Base-by-base conservation (phyloP, 2,888 invertebrate species). In the Rotaria socialis region DNA sequence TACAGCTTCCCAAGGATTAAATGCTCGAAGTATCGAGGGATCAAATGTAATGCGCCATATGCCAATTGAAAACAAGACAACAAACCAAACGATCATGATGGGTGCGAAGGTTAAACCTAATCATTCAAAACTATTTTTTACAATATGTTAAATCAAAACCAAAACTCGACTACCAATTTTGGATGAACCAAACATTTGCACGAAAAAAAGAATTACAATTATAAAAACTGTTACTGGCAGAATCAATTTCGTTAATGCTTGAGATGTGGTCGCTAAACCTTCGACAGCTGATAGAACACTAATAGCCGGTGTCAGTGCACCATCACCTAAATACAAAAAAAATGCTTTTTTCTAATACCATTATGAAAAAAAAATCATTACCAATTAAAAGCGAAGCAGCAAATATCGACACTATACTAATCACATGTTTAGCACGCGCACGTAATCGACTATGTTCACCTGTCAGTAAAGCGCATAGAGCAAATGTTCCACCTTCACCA, bases 401-500 rank as follows among this genome's bases (percentile, higher is more conserved):
- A 80, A 80, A 43, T 19, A 80, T 80, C 6, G 80, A 80, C 11
- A 80, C 47, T 2, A 80, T n/a, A 80, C 43, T 80, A 47, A 80
- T 47, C n/a, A 80, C 11, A n/a, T 80, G 22, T 47, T 80, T 80
- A 47, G 80, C 80, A 47, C 47, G 43, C 14, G 43, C 47, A 47
- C 80, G 47, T 47, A 80, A 47, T 80, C 8, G 24, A n/a, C 80
- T 80, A 47, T 47, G 41, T 47, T 80, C 80, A 24, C 80, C 80
- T 8, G 80, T 80, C n/a, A 80, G n/a, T 24, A 80, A 10, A 47
- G 47, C 80, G 47, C 80, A 80, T 10, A 80, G 47, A 47, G 80
- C 80, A 80, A 80, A 80, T 47, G 80, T 47, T 80, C 80, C 80
- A 80, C 80, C 80, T 80, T 80, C 80, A 80, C 80, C 80, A 47